Conservation (phyloP, 2,888 invertebrate genomes). For the Chaetogeoica ovagalla region DNA sequence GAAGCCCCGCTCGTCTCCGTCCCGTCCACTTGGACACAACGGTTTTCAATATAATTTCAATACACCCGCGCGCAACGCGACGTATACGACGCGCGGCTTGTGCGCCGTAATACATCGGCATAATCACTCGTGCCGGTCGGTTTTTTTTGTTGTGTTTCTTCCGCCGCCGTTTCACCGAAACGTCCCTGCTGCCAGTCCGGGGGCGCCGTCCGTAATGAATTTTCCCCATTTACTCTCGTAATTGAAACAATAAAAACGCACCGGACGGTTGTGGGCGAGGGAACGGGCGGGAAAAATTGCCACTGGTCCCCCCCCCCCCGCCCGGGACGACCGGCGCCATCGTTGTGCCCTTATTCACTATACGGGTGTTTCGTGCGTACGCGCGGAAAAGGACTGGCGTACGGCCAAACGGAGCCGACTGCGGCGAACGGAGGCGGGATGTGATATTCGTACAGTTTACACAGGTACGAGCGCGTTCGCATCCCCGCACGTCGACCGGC, state of each 20-base stretch:
- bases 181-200: background rate
- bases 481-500: background rate
- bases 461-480: background rate
- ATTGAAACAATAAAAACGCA: conserved; percentile 49
- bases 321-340: conserved; percentile 39
- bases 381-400: conserved; percentile 12
- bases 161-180: background rate
- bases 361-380: background rate
- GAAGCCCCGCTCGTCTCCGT: no score
- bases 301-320: no score
- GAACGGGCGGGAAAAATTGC: no score
- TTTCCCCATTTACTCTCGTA: conserved; percentile 47
- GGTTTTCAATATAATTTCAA: no score
- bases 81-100: no score
- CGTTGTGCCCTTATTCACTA: conserved; percentile 21
- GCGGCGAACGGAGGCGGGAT: background rate
- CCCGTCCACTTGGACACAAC: no score
- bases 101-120: no score
- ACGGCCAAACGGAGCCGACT: conserved; percentile 14
- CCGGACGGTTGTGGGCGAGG: background rate
- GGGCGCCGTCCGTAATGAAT: conserved; percentile 34
- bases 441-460: background rate
- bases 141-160: no score
- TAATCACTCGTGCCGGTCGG: background rate
- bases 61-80: no score